Conservation (phyloP, 2,797 vertebrate genomes). For the Paedocypris micromegethes region DNA sequence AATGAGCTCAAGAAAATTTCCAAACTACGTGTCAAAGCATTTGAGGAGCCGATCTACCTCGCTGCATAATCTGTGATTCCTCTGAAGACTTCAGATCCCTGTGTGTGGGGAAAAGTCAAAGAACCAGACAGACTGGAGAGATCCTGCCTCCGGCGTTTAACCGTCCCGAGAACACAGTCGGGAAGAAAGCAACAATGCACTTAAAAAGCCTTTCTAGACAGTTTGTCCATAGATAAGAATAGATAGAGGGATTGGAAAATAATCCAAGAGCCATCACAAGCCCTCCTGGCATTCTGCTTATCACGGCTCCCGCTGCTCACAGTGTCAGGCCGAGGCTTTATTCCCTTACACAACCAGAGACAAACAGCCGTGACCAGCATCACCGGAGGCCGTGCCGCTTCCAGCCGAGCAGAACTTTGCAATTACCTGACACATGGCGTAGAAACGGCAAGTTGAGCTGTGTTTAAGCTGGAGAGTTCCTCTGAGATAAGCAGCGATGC, state of each 20-base stretch:
- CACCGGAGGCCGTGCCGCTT: constrained; percentile 28
- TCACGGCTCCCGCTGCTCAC: not conserved
- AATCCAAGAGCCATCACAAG: constrained; percentile 14
- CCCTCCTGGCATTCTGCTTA: constrained; percentile 26
- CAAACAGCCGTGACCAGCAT: constrained; percentile 23
- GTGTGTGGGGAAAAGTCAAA: constrained; percentile 17
- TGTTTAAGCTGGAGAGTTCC: constrained; percentile 34
- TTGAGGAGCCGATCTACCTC: not conserved
- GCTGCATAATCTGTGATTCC: not conserved
- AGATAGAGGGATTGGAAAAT: constrained; percentile 26
- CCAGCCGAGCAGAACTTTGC: constrained; percentile 44
- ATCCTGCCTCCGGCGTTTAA: constrained; percentile 14
- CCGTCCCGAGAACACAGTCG: not conserved
- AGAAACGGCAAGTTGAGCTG: constrained; percentile 31
- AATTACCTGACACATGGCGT: constrained; percentile 41
- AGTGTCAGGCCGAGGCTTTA: constrained; percentile 13
- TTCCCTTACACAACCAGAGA: constrained; percentile 21
- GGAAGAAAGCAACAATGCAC: not conserved
- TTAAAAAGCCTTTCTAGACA: constrained; percentile 10
- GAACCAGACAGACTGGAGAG: not conserved
- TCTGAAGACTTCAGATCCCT: constrained; percentile 28
- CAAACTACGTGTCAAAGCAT: constrained; percentile 7
- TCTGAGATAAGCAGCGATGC: constrained; percentile 40
- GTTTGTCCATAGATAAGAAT: constrained; percentile 11
- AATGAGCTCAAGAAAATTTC: too few species aligned